A percentile compares a stretch with the other conserved stretches of the same genome.
Conservation (phyloP, 2,797 vertebrate genomes). For the Lerista edwardsae region DNA sequence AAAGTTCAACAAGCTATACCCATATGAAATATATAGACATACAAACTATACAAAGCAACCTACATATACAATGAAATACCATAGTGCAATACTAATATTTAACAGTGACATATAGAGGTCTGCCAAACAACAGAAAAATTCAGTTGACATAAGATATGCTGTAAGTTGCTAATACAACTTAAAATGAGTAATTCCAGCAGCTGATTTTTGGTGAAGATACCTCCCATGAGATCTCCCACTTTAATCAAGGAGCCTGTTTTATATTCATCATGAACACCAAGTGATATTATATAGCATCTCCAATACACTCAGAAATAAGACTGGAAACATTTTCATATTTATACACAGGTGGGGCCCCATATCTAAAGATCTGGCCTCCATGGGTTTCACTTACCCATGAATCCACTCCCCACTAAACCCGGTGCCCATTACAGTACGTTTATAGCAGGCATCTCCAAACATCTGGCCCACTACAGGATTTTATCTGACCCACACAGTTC, state of each 20-base stretch:
- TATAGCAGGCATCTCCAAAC: no score
- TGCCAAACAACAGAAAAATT: not conserved
- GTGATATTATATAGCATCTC: not conserved
- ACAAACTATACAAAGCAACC: no score
- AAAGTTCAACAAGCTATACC: not conserved
- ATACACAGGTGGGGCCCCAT: no score
- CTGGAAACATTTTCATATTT: not conserved
- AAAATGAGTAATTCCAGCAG: not conserved
- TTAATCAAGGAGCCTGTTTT: not conserved
- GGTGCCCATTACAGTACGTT: no score
- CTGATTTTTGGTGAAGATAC: not conserved
- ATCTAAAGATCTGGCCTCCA: no score
- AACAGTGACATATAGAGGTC: not conserved
- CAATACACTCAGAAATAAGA: not conserved
- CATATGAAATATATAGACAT: not conserved
- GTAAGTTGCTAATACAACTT: not conserved
- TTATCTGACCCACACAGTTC: no score
- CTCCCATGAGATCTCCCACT: not conserved
- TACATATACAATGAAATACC: not conserved
- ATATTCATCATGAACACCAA: not conserved
- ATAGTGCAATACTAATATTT: not conserved
- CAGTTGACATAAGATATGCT: not conserved
- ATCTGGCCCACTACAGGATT: no score
- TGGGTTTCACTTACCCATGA: no score
- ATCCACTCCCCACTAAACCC: no score